phyloP scores from a whole-genome alignment of 2,113 vertebrate genomes.

The Megaleporinus macrocephalus region DNA sequence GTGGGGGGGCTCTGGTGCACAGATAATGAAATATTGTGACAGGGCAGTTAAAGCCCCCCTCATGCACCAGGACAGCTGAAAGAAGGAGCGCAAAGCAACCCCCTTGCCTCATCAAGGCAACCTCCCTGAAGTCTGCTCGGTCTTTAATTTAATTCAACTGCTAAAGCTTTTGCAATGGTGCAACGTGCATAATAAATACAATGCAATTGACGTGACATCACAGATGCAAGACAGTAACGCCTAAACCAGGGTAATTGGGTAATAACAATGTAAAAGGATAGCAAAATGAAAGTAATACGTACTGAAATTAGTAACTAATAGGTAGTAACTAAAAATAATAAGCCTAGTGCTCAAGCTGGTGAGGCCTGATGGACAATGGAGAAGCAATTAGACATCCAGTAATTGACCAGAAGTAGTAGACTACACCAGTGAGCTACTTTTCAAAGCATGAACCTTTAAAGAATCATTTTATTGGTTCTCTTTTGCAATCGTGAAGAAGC shows the following conservation, averaged over 20 bases:
- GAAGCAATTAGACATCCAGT: not conserved
- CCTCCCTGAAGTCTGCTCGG: conserved; percentile 15
- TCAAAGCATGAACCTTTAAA: not conserved
- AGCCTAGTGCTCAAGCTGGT: not conserved
- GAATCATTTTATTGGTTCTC: not conserved
- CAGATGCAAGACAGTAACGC: too few species aligned
- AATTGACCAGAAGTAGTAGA: not conserved
- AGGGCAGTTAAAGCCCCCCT: conserved; percentile 44
- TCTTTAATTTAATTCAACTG: conserved; percentile 12
- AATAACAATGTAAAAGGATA: too few species aligned
- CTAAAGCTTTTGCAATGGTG: not conserved
- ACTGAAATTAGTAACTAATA: too few species aligned
- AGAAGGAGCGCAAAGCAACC: conserved; percentile 12
- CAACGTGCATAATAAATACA: not conserved
- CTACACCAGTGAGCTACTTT: not conserved
- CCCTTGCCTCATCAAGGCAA: conserved; percentile 1
- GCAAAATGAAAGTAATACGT: too few species aligned
- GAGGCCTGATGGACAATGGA: not conserved
- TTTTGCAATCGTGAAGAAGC: too few species aligned
- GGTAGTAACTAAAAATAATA: too few species aligned
- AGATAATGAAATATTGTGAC: conserved; percentile 50
- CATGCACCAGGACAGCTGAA: conserved; percentile 34
- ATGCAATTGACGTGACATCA: not conserved
- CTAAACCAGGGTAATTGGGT: too few species aligned
- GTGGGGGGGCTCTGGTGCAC: conserved; percentile 38